These are phyloP conservation scores for Arctia plantaginis DNA, from an alignment of 2,888 invertebrate species.

Conservation along the genomic window DNA sequence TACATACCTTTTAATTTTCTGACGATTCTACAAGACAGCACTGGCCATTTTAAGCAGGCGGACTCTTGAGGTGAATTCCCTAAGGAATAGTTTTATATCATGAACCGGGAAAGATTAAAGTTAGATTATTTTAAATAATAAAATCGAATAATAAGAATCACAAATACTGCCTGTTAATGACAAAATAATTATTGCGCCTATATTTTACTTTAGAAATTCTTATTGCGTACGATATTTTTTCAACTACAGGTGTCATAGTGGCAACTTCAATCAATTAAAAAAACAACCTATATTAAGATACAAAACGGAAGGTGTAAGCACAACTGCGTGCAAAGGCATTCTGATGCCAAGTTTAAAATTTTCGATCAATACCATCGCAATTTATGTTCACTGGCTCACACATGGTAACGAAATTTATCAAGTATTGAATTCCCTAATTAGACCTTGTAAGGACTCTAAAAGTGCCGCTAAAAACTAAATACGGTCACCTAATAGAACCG, in stretches of 20 bases:
- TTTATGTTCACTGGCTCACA: slow-evolving; percentile 30
- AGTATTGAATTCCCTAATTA: slow-evolving; percentile 50
- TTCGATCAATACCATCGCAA: slow-evolving; percentile 25
- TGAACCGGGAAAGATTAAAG: too few relatives aligned
- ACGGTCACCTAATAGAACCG: slow-evolving; percentile 73
- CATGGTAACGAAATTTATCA: slow-evolving; percentile 41
- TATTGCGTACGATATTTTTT: too few relatives aligned
- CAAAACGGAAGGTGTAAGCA: slow-evolving; percentile 38
- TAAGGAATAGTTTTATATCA: too few relatives aligned
- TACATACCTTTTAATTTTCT: too few relatives aligned
- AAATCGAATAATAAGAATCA: too few relatives aligned
- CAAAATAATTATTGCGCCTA: too few relatives aligned
- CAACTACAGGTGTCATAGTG: not conserved
- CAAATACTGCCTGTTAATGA: too few relatives aligned
- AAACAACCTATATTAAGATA: slow-evolving; percentile 36
- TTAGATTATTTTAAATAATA: too few relatives aligned
- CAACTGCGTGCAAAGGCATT: slow-evolving; percentile 35
- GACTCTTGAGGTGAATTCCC: too few relatives aligned
- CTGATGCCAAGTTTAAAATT: slow-evolving; percentile 29
- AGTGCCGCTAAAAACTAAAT: slow-evolving; percentile 59
- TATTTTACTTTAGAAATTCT: too few relatives aligned
- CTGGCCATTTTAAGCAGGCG: too few relatives aligned
- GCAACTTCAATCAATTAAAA: slow-evolving; percentile 14
- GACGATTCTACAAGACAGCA: too few relatives aligned
- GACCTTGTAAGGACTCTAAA: slow-evolving; percentile 45